Base-by-base conservation (phyloP, 2,113 vertebrate species). In the Planiliza haematocheilus region DNA sequence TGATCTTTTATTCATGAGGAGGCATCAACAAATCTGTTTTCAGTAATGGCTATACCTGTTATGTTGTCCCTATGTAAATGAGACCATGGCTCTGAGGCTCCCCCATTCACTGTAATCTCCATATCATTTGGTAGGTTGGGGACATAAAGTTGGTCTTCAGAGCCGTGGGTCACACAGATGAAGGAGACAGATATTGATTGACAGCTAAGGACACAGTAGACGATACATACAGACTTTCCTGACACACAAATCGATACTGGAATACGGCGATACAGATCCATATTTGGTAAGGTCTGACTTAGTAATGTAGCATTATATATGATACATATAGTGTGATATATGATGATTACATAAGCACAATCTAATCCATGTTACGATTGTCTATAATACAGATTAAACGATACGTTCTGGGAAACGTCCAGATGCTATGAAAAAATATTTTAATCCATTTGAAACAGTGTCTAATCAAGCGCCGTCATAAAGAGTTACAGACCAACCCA, bases 1-100 rank as follows among this genome's bases (percentile, higher is more conserved):
- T 61, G 58, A 89, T 93, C 37, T 88, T 91, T 93, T 92, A 91
- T 91, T 92, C 88, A 94, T 91, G 89, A 89, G 65, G 17, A 68
- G 69, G 79, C 70, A 71, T 81, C 51, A 70, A 89, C 86, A 86
- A 91, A 91, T 89, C 88, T 83, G 76, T 87, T 88, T 88, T 69
- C 87, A 72, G 63, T 74, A 78, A 87, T 72, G 65, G 75, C 74
- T 60, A 63, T 85, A 80, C 74, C 77, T 89, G 77, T 60, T 79
- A 80, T 88, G 74, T 78, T 89, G 82, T 82, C 79, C 73, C 74
- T 65, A 85, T 91, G 88, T 81, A 91, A 93, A 92, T 93, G 80
- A 93, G 78, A 79, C 64, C 81, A 74, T 45, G 24, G 50, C 77
- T 82, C 57, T 62, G 48, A 81, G 70, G 62, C 71, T 50, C 67